Evolutionary conservation across 1,140 invertebrate genomes (phyloP).

Genomic region (Trachymyrmex septentrionalis): DNA sequence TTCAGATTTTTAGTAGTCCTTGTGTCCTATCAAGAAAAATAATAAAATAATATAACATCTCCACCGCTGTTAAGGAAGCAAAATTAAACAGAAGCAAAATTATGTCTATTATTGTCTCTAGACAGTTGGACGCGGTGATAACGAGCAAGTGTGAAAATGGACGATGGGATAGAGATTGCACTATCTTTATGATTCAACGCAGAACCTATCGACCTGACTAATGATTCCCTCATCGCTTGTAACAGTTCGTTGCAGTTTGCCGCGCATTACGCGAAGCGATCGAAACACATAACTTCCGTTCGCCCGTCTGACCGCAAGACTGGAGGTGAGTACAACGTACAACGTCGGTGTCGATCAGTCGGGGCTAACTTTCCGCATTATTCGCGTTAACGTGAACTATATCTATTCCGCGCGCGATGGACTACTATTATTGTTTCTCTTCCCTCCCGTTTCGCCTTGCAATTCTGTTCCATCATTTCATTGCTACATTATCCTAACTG

Average conservation of each 20-base stretch:
- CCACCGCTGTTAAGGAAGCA: neutral
- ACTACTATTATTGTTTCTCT: constrained; percentile 70
- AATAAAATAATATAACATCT: neutral
- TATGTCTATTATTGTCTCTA: neutral
- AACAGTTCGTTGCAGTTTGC: constrained; percentile 69
- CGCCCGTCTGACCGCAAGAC: constrained; percentile 69
- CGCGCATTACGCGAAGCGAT: constrained; percentile 69
- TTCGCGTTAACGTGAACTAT: constrained; percentile 62
- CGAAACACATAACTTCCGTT: constrained; percentile 77
- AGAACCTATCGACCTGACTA: constrained; percentile 68
- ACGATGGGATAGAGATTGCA: neutral
- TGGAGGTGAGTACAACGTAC: constrained; percentile 65
- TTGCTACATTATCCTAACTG: constrained; percentile 14
- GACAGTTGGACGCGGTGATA: neutral
- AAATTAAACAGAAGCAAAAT: neutral
- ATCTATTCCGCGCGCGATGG: constrained; percentile 24
- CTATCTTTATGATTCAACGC: constrained; percentile 51
- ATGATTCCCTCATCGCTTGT: constrained; percentile 72
- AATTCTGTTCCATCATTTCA: neutral
- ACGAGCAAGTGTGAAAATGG: constrained; percentile 9
- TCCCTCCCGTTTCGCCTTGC: neutral
- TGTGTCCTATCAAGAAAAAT: neutral
- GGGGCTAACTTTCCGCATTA: constrained; percentile 74
- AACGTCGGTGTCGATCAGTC: constrained; percentile 70
- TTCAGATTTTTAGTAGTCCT: too few relatives aligned